Base-by-base conservation (phyloP, 2,113 vertebrate genomes). In the Cochlearius cochlearius region DNA sequence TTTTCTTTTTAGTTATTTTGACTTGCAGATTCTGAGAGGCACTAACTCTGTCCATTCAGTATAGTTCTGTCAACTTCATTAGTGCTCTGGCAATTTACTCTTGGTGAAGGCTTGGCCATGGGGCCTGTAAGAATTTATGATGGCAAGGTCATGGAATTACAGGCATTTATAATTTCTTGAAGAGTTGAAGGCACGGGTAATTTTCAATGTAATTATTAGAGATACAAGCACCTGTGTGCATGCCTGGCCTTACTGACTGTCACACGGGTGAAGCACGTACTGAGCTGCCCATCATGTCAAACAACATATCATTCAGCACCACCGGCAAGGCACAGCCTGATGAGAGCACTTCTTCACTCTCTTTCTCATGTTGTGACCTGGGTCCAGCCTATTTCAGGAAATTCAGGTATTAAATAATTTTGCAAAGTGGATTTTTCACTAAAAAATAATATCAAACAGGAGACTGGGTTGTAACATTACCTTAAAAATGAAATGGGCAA, bases 241-340 rank as follows among this genome's bases (percentile, higher is more conserved):
- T 76, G 25, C 29, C 41, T 67, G 23, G 27, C 10, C 16, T 79
- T 59, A 43, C 17, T 7, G 15, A 47, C 19, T 15, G 10, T 72
- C 30, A 49, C 5, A 5, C 6, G 6, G 53, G 6, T 60, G 60
- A 91, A 63, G 11, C 23, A 87, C 0, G 0, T 60, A 38, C 30
- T 29, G 2, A n/a, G 22, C 3, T 27, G 6, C 5, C 53, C 41
- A 15, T 52, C 39, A 20, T 2, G 2, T 53, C 38, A 38, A 75
- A 69, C 17, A 64, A 30, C 4, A 6, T 13, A 15, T 26, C 11
- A 20, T 43, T 71, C 36, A 41, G 2, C 32, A 60, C 17, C 17
- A 30, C 6, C 1, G 3, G 6, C 1, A 3, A 59, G 36, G 21
- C 41, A 55, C 0, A 0, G 25, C 34, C 26, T 80, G 3, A 30